phyloP scores from a whole-genome alignment of 2,113 vertebrate species.

The Bombycilla garrulus region DNA sequence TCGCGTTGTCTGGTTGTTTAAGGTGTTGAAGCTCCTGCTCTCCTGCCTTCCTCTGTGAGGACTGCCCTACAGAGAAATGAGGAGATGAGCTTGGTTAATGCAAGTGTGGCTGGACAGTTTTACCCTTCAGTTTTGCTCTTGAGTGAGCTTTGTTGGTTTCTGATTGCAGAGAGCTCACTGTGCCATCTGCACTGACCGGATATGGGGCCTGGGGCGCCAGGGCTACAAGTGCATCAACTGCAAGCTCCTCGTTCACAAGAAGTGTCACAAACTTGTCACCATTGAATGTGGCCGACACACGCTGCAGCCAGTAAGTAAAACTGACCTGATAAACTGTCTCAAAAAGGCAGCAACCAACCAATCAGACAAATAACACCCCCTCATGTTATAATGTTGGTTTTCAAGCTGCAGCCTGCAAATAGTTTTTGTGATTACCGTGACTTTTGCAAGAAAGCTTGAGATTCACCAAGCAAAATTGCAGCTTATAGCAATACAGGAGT shows the following conservation, averaged over 20 bases:
- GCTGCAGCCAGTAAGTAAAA: conserved; percentile 73
- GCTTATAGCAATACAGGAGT: background rate
- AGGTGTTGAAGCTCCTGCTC: background rate
- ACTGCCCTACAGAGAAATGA: background rate
- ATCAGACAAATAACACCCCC: background rate
- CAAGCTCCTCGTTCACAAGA: conserved; percentile 98
- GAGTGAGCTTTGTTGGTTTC: background rate
- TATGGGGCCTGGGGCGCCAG: conserved; percentile 97
- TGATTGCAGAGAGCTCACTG: conserved; percentile 90
- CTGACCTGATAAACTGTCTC: background rate
- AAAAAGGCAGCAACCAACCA: background rate
- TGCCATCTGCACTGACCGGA: conserved; percentile 95
- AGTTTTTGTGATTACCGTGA: background rate
- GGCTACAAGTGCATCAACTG: conserved; percentile 99
- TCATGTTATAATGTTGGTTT: background rate
- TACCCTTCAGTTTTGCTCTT: background rate
- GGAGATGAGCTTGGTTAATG: background rate
- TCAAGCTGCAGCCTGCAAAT: background rate
- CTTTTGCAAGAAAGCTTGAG: background rate
- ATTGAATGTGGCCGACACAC: conserved; percentile 87
- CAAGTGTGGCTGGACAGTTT: background rate
- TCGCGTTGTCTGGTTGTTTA: background rate
- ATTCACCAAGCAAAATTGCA: background rate
- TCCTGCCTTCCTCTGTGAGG: background rate
- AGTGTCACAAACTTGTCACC: conserved; percentile 95